Percentiles rank a stretch among this genome's conserved stretches.
phyloP scores from a whole-genome alignment of 2,888 invertebrate genomes.

The Acronicta psi region DNA sequence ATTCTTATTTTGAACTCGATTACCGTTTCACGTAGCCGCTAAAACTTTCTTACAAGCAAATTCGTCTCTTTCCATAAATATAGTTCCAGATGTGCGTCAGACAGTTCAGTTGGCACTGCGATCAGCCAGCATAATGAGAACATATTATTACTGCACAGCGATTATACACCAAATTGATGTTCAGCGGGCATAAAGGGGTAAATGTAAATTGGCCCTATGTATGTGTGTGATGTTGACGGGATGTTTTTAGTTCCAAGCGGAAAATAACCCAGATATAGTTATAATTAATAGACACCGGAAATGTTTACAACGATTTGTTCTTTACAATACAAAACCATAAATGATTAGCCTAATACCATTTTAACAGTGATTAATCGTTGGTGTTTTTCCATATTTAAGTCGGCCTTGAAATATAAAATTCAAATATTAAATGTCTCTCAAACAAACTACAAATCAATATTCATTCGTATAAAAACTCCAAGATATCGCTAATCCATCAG shows the following conservation, averaged over 20 bases:
- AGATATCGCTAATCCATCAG: conserved; percentile 11
- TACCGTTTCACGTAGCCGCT: conserved; percentile 7
- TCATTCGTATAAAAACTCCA: conserved; percentile 16
- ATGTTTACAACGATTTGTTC: too few species aligned
- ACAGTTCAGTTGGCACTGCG: conserved; percentile 53
- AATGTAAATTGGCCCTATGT: too few species aligned
- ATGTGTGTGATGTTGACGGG: too few species aligned
- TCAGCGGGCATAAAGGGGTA: conserved; percentile 21
- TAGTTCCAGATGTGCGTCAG: conserved; percentile 45
- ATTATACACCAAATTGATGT: conserved; percentile 39
- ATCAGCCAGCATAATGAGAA: conserved; percentile 40
- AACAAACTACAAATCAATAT: conserved; percentile 4
- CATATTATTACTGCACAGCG: conserved; percentile 34
- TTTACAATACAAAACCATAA: too few species aligned
- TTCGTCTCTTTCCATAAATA: conserved; percentile 49
- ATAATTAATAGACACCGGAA: too few species aligned
- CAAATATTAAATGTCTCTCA: conserved; percentile 15
- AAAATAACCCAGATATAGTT: conserved; percentile 1
- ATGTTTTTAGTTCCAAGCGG: conserved; percentile 18
- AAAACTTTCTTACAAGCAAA: conserved; percentile 31
- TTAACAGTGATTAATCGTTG: too few species aligned
- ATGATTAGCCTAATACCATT: too few species aligned
- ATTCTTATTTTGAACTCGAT: too few species aligned
- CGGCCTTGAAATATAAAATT: conserved; percentile 12
- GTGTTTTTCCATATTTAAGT: not conserved